Base-by-base conservation (phyloP, 2,113 vertebrate genomes). In the Pipa parva region DNA sequence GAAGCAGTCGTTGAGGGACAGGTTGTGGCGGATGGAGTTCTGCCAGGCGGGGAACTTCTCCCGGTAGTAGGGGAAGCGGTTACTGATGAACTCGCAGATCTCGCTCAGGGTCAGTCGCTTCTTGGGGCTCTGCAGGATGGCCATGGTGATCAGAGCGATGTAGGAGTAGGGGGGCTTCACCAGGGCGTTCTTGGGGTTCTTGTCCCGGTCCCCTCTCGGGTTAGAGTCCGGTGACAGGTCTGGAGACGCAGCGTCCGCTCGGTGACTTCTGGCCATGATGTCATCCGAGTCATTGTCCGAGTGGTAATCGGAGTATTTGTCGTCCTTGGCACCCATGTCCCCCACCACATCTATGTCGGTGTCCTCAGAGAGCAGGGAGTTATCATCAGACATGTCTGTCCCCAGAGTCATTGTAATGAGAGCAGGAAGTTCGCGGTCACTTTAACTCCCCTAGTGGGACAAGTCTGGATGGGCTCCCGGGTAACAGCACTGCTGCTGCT, bases 11-110 rank as follows among this genome's bases (percentile, higher is more conserved):
- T 96, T 96, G 7, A 96, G 83, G 21, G 93, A 96, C 5, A 96
- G 85, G 31, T 96, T 96, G 89, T 96, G 93, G 28, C 93, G 88
- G 65, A 96, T 96, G 36, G 92, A 94, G 86, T 96, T 96, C 74
- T 96, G 93, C 93, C 93, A 96, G 31, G 93, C 93, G 0, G 93
- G 93, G 79, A 97, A 95, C 81, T 97, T 97, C 82, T 97, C 94
- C 68, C 93, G 81, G 83, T 97, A 97, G 81, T 97, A 97, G 1
- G 94, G 94, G 83, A 97, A 97, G 82, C 92, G 89, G 72, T 87
- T 91, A 83, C 93, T 97, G 87, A 98, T 98, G 77, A 97, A 97
- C 81, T 97, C 93, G 75, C 94, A 98, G 87, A 98, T 98, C 84
- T 95, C 94, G 51, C 95, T 97, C 48, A 98, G 89, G 18, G 94